Percentiles rank a stretch among this genome's conserved stretches.
Evolutionary conservation across 2,113 vertebrate genomes (phyloP).

Genomic region (Vulpes ferrilata): DNA sequence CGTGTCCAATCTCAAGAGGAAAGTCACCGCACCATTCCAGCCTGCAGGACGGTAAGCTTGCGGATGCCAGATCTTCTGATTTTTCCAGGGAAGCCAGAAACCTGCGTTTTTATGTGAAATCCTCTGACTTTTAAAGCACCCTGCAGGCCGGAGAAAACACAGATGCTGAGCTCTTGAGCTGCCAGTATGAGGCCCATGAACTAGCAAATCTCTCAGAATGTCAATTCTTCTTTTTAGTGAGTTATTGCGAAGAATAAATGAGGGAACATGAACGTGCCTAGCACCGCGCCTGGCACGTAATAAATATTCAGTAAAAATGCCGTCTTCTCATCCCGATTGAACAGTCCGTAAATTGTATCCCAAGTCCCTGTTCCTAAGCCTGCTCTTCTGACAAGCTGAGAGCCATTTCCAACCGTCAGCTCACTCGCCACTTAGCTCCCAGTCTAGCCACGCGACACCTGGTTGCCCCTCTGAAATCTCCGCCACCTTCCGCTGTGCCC

Average conservation of each 20-base stretch:
- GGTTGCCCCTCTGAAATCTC: not conserved
- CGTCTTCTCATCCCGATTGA: not conserved
- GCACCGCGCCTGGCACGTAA: not conserved
- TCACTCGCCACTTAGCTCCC: not conserved
- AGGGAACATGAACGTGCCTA: not conserved
- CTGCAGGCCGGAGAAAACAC: not conserved
- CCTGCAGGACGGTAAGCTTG: not conserved
- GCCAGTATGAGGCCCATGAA: not conserved
- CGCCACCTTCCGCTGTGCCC: not conserved
- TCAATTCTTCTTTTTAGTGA: not conserved
- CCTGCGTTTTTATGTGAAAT: conserved; percentile 18
- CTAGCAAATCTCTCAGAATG: conserved; percentile 27
- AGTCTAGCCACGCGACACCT: not conserved
- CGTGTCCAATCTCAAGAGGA: not conserved
- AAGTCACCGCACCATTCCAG: not conserved
- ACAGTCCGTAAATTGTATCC: not conserved
- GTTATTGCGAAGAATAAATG: not conserved
- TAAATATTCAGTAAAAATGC: not conserved
- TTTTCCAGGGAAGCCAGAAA: conserved; percentile 38
- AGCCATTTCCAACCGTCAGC: not conserved
- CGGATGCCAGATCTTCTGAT: not conserved
- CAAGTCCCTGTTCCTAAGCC: not conserved
- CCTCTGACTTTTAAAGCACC: not conserved
- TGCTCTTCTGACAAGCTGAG: not conserved
- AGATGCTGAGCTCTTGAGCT: not conserved